Base-by-base conservation (phyloP, 2,797 vertebrate genomes). In the Denticeps clupeoides region DNA sequence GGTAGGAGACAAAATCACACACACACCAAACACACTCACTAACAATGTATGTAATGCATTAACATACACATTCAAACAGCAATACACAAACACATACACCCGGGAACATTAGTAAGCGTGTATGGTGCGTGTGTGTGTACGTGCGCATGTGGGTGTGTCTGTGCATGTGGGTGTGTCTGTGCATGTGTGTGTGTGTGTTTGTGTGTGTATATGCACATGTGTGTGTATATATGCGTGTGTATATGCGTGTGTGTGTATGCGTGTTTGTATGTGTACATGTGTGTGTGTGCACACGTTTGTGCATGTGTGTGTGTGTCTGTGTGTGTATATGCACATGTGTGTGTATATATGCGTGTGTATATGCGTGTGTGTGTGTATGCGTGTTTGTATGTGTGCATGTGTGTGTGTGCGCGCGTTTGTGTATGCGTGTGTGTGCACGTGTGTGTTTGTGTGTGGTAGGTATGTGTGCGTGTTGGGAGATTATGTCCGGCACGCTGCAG, bases 1-100 rank as follows among this genome's bases (percentile, higher is more conserved):
- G 70, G 67, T 49, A 69, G 47, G 57, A 65, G 56, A 58, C 61
- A 51, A 53, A 83, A 85, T 88, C 77, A 59, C 72, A 70, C 45
- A 27, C n/a, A n/a, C n/a, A n/a, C n/a, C n/a, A n/a, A n/a, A n/a
- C n/a, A n/a, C n/a, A n/a, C n/a, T n/a, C n/a, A n/a, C n/a, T n/a
- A n/a, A n/a, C n/a, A n/a, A n/a, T n/a, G n/a, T n/a, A n/a, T n/a
- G n/a, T n/a, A n/a, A n/a, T n/a, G n/a, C n/a, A n/a, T n/a, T n/a
- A n/a, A n/a, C n/a, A n/a, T n/a, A n/a, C n/a, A n/a, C n/a, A n/a
- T n/a, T n/a, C n/a, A n/a, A n/a, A n/a, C n/a, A n/a, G n/a, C n/a
- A n/a, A n/a, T n/a, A n/a, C n/a, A 15, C 15, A 13, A 32, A 16
- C 32, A 35, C 7, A 32, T 35, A 32, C 15, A 4, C 32, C 15